A percentile compares a stretch with the other conserved stretches of the same genome.
Conservation (phyloP, 2,797 vertebrate genomes). For the Urophycis tenuis region DNA sequence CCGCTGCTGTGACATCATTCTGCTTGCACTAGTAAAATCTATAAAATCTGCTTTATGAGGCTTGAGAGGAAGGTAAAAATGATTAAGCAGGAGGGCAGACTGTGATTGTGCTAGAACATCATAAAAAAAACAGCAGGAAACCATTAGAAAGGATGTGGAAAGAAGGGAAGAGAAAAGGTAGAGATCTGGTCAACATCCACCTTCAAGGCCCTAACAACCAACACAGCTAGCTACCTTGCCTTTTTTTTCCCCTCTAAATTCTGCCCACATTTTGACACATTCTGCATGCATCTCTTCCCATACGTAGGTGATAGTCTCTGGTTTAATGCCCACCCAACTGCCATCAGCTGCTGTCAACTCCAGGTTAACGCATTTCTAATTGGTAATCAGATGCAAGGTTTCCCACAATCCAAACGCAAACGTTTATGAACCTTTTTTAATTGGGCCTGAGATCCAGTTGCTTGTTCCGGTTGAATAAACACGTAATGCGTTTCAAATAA, state of each 20-base stretch:
- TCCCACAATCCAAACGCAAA: constrained; percentile 15
- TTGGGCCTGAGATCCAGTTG: neutral
- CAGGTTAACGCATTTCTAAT: neutral
- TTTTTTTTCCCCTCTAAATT: too few relatives aligned
- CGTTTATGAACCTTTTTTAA: constrained; percentile 9
- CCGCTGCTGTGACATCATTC: constrained; percentile 32
- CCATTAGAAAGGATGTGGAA: constrained; percentile 19
- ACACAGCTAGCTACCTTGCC: neutral
- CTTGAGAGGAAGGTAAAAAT: constrained; percentile 34
- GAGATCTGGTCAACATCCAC: neutral
- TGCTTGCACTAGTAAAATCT: constrained; percentile 46
- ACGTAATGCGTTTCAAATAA: constrained; percentile 1
- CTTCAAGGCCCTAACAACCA: neutral
- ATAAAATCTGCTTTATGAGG: constrained; percentile 36
- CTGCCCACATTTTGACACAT: neutral
- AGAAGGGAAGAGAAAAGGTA: neutral
- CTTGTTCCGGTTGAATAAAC: constrained; percentile 25
- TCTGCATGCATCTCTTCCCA: neutral
- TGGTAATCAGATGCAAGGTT: neutral
- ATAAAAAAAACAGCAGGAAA: constrained; percentile 40
- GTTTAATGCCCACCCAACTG: neutral
- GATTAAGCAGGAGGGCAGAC: constrained; percentile 21
- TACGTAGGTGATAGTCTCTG: neutral
- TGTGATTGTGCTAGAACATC: constrained; percentile 25
- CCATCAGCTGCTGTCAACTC: neutral